phyloP scores from a whole-genome alignment of 1,140 invertebrate species.

The Papilio xuthus region DNA sequence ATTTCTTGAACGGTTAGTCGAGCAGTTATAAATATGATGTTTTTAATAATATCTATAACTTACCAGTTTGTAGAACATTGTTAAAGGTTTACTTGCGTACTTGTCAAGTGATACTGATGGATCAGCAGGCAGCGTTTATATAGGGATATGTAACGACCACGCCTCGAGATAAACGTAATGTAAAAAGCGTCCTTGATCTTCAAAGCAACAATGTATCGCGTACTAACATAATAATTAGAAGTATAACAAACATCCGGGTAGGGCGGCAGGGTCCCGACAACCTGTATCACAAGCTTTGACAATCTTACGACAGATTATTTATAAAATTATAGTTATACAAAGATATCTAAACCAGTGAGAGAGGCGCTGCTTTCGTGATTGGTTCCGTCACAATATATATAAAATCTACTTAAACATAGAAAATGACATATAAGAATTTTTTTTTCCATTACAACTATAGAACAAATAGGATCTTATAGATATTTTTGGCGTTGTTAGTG shows the following conservation, averaged over 20 bases:
- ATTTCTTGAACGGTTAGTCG: background rate
- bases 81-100: constrained; percentile 56
- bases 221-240: constrained; percentile 48
- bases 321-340: background rate
- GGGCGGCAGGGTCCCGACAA: constrained; percentile 33
- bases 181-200: constrained; percentile 77
- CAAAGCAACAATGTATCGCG: constrained; percentile 62
- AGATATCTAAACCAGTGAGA: no score
- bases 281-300: background rate
- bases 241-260: constrained; percentile 66
- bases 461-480: no score
- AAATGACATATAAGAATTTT: no score
- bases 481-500: no score
- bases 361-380: no score
- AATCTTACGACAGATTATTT: background rate
- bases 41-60: constrained; percentile 43
- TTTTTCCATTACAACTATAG: no score
- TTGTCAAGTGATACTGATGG: constrained; percentile 66
- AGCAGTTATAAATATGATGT: background rate
- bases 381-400: no score
- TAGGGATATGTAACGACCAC: constrained; percentile 62
- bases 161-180: constrained; percentile 55
- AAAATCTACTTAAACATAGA: no score
- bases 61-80: constrained; percentile 74
- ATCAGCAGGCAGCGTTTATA: constrained; percentile 58